A percentile compares a stretch with the other conserved stretches of the same genome.
Conservation (phyloP, 2,888 invertebrate species). For the Coronaproctus castanopsis region DNA sequence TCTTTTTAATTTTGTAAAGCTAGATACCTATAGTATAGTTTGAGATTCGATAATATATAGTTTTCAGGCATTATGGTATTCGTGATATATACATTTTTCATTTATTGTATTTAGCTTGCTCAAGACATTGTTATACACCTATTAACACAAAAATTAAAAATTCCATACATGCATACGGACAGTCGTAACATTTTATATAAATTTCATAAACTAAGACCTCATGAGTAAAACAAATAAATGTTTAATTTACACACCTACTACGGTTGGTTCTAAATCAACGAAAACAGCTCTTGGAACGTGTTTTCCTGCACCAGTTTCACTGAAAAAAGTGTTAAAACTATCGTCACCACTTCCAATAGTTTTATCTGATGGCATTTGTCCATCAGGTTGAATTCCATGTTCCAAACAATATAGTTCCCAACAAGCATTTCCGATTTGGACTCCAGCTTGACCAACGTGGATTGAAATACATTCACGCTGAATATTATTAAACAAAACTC, state of each 20-base stretch:
- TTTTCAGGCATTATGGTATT: too few species aligned
- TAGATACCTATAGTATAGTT: too few species aligned
- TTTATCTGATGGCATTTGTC: constrained; percentile 85
- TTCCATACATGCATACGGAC: too few species aligned
- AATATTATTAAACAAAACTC: constrained; percentile 19
- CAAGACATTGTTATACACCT: too few species aligned
- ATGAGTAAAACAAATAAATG: too few species aligned
- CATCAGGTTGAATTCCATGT: constrained; percentile 81
- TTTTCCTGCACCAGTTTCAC: constrained; percentile 86
- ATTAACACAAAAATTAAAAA: too few species aligned
- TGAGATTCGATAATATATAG: too few species aligned
- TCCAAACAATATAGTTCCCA: constrained; percentile 75
- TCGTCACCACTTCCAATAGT: constrained; percentile 79
- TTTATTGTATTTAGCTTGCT: too few species aligned
- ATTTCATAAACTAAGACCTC: too few species aligned
- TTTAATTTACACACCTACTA: constrained; percentile 48
- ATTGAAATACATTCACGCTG: constrained; percentile 61
- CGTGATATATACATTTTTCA: too few species aligned
- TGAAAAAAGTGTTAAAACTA: constrained; percentile 87
- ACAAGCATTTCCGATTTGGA: constrained; percentile 77
- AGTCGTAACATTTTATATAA: too few species aligned
- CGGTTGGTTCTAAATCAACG: constrained; percentile 89
- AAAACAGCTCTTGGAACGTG: constrained; percentile 88
- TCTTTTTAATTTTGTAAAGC: too few species aligned
- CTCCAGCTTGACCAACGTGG: constrained; percentile 63